These are phyloP conservation scores for Aramus guarauna DNA, from an alignment of 2,113 vertebrate genomes.

Conservation along the genomic window DNA sequence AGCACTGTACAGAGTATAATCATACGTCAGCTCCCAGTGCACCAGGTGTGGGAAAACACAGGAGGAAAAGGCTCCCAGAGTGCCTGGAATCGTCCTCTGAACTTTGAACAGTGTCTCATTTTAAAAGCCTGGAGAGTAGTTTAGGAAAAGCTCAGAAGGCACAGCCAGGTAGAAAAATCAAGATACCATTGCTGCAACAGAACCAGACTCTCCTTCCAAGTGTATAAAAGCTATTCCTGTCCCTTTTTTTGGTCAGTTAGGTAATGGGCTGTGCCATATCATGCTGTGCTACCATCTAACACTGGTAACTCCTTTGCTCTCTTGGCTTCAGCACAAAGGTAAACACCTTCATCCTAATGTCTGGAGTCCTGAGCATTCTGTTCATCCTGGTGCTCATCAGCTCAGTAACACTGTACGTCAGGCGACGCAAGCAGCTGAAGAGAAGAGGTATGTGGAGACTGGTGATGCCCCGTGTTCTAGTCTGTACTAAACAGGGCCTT, in stretches of 20 bases:
- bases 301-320: background rate
- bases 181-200: background rate
- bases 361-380: background rate
- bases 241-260: background rate
- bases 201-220: background rate
- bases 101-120: background rate
- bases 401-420: background rate
- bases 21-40: background rate
- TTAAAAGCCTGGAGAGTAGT: background rate
- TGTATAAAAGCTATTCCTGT: background rate
- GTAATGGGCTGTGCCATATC: background rate
- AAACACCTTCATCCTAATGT: background rate
- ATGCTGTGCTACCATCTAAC: background rate
- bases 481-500: background rate
- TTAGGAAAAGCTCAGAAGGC: background rate
- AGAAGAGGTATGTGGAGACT: conserved; percentile 12
- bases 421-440: background rate
- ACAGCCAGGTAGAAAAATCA: background rate
- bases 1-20: background rate
- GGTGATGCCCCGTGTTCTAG: background rate
- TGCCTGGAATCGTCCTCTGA: background rate
- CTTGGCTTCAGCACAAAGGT: background rate
- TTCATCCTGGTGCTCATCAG: background rate
- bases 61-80: background rate
- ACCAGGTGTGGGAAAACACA: background rate